Evolutionary conservation across 1,140 invertebrate species (phyloP).

Genomic region (Diorhabda sublineata): DNA sequence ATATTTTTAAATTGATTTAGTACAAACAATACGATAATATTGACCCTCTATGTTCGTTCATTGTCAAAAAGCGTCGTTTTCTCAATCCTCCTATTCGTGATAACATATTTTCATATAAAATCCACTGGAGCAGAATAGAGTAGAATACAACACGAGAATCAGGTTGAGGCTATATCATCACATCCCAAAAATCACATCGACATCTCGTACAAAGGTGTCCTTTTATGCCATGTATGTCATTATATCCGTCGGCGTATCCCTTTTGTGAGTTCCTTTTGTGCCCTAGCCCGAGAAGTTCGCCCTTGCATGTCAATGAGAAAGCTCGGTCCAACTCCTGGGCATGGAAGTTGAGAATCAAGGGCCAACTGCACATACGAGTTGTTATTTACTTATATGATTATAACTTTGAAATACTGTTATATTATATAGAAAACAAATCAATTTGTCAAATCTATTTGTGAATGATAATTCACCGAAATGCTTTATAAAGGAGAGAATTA

Average conservation of each 20-base stretch:
- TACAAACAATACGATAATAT: too few relatives aligned
- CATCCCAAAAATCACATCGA: conserved; percentile 33
- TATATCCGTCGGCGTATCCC: conserved; percentile 37
- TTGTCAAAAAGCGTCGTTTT: too few relatives aligned
- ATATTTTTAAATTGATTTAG: too few relatives aligned
- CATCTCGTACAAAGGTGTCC: conserved; percentile 34
- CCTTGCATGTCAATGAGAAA: conserved; percentile 39
- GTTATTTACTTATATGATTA: too few relatives aligned
- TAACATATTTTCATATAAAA: conserved; percentile 16
- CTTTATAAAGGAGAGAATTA: too few relatives aligned
- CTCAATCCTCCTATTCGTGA: too few relatives aligned
- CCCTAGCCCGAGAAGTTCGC: conserved; percentile 29
- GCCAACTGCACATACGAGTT: not conserved
- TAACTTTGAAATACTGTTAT: too few relatives aligned
- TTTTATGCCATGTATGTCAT: conserved; percentile 36
- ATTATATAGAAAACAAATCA: too few relatives aligned
- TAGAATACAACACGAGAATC: not conserved
- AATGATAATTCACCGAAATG: too few relatives aligned
- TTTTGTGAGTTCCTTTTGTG: conserved; percentile 38
- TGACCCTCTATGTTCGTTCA: too few relatives aligned
- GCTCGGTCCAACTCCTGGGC: conserved; percentile 27
- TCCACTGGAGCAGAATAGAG: conserved; percentile 10
- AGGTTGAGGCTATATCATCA: conserved; percentile 12
- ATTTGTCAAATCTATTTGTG: too few relatives aligned
- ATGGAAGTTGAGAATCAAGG: conserved; percentile 6